Evolutionary conservation across 2,113 vertebrate genomes (phyloP), one percentile per base, ranked within the genome.

Genomic region (Scopus umbretta): DNA sequence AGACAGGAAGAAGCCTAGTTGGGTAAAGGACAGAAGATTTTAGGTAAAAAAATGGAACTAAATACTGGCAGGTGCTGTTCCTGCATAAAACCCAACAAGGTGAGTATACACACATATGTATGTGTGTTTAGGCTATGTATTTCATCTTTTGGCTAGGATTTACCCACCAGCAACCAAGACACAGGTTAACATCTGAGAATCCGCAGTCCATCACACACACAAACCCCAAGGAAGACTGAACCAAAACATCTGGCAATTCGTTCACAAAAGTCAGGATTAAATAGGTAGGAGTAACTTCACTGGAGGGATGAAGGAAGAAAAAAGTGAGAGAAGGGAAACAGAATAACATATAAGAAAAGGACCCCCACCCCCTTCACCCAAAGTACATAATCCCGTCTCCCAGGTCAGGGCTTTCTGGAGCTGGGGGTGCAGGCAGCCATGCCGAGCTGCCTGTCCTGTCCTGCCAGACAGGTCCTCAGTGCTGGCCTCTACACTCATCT

Each of bases 381-480:
- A 42, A 58, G 29, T 26, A 65, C 4, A 2, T 58, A 38, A 45
- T 45, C 23, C 5, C 12, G 6, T 62, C 21, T 81, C 11, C n/a
- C 30, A 56, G 17, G 40, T 68, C 76, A 70, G 30, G 17, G n/a
- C 13, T 65, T 72, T 20, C 32, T 38, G 30, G 36, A 36, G n/a
- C 40, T 29, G 42, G 30, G 29, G 14, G 21, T 32, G n/a, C 53
- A 20, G 49, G 27, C 22, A 70, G 32, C 49, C 16, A 15, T 43
- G 3, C 27, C 4, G 11, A 53, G 34, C 26, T 53, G 45, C 30
- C 26, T 68, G 47, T 6, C 30, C n/a, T 61, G n/a, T 34, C 47
- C 67, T 43, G n/a, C 30, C 10, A 4, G 49, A 13, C 10, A 1
- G 2, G 66, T 62, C 23, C 32, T n/a, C 1, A 1, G 19, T 19